These are phyloP conservation scores for Hyposmocoma kahamanoa DNA, from an alignment of 1,140 invertebrate genomes.

Conservation along the genomic window DNA sequence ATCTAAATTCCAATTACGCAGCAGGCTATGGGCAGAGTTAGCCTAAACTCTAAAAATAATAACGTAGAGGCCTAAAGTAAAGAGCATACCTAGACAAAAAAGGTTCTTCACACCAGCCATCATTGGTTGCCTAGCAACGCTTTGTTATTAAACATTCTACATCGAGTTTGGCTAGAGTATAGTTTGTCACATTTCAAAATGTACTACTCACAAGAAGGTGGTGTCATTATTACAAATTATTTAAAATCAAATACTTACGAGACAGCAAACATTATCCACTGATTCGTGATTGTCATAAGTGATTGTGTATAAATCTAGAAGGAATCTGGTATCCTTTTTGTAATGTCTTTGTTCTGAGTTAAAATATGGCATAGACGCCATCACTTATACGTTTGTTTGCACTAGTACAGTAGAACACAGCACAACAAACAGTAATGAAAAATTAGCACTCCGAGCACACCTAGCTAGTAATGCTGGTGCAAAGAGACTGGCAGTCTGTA, in stretches of 20 bases:
- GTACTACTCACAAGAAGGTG: background rate
- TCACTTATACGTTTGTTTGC: slow-evolving; percentile 24
- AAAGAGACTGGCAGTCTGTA: slow-evolving; percentile 27
- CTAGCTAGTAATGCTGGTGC: slow-evolving; percentile 13
- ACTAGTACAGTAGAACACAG: background rate
- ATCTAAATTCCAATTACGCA: too few species aligned
- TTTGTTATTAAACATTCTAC: too few species aligned
- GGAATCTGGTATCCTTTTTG: slow-evolving; percentile 88
- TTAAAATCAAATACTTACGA: slow-evolving; percentile 57
- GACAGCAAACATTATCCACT: slow-evolving; percentile 74
- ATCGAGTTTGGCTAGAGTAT: too few species aligned
- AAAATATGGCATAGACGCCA: slow-evolving; percentile 69
- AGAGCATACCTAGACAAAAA: too few species aligned
- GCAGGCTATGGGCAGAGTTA: too few species aligned
- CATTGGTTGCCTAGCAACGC: too few species aligned
- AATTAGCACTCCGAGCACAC: slow-evolving; percentile 16
- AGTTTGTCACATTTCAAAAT: too few species aligned
- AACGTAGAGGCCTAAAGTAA: too few species aligned
- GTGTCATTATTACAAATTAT: slow-evolving; percentile 18
- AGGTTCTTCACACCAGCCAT: too few species aligned
- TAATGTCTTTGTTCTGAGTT: slow-evolving; percentile 80
- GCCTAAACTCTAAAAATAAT: too few species aligned
- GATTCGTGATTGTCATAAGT: slow-evolving; percentile 87
- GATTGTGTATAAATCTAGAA: slow-evolving; percentile 87
- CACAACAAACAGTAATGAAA: background rate